Conservation (phyloP, 1,140 invertebrate species). For the Micrasema minimum region DNA sequence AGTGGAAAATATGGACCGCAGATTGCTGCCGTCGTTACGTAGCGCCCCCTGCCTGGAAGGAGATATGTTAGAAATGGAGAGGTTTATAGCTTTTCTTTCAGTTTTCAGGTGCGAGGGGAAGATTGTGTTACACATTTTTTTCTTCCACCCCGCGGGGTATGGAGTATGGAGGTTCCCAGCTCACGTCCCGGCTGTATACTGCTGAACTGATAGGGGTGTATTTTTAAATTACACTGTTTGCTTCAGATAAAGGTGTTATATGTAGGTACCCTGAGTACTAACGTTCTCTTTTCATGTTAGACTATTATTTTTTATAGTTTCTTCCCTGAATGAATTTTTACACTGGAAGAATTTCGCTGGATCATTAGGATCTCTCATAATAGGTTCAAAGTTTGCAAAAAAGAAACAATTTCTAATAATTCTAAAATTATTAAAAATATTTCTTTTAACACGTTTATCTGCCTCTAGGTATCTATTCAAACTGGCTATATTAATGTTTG, state of each 20-base stretch:
- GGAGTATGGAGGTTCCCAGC: constrained; percentile 18
- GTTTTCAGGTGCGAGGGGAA: constrained; percentile 55
- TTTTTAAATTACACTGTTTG: constrained; percentile 34
- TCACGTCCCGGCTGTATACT: constrained; percentile 66
- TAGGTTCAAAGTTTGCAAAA: too few relatives aligned
- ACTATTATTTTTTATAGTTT: too few relatives aligned
- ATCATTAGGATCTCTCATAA: too few relatives aligned
- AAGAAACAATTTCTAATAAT: too few relatives aligned
- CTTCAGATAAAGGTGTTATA: constrained; percentile 10
- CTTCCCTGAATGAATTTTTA: too few relatives aligned
- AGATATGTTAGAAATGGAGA: constrained; percentile 55
- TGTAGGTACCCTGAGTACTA: too few relatives aligned
- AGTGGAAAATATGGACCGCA: constrained; percentile 70
- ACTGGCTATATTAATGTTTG: too few relatives aligned
- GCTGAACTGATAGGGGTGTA: constrained; percentile 41
- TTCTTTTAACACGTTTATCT: too few relatives aligned
- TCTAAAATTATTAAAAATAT: too few relatives aligned
- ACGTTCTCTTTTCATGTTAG: too few relatives aligned
- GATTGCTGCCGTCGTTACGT: constrained; percentile 58
- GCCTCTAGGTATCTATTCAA: too few relatives aligned
- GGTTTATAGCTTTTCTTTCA: constrained; percentile 70
- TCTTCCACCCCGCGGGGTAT: constrained; percentile 28
- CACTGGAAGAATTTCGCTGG: too few relatives aligned
- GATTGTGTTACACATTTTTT: constrained; percentile 50
- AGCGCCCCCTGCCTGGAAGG: constrained; percentile 24